Percentiles rank a stretch among this genome's conserved stretches.
Conservation (phyloP, 2,797 vertebrate genomes). For the Sebastes iracundus region DNA sequence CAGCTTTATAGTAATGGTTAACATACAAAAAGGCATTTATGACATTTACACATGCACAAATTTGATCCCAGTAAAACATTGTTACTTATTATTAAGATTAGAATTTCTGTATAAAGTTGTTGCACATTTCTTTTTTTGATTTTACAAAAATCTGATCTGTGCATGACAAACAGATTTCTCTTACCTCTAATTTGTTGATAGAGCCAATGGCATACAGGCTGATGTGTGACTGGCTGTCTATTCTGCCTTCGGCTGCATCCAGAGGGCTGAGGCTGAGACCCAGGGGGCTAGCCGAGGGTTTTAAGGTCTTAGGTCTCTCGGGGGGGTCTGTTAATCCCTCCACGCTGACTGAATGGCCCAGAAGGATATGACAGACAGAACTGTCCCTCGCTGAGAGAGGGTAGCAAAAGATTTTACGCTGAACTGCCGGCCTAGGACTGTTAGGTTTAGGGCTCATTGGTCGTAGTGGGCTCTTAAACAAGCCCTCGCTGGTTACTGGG, state of each 20-base stretch:
- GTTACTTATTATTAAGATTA: not conserved
- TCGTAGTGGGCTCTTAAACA: slow-evolving; percentile 80
- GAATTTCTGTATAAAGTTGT: not conserved
- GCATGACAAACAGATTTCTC: slow-evolving; percentile 3
- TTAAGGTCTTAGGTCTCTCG: slow-evolving; percentile 83
- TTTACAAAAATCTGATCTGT: not conserved
- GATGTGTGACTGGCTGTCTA: slow-evolving; percentile 78
- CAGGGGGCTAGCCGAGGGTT: slow-evolving; percentile 81
- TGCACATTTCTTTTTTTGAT: not conserved
- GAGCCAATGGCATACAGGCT: slow-evolving; percentile 78
- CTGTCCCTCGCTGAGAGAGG: slow-evolving; percentile 70
- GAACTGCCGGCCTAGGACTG: slow-evolving; percentile 79
- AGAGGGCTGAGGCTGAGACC: slow-evolving; percentile 77
- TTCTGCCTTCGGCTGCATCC: slow-evolving; percentile 72
- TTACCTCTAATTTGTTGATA: slow-evolving; percentile 86
- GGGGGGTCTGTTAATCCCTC: slow-evolving; percentile 79
- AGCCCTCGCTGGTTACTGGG: slow-evolving; percentile 48
- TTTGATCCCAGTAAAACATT: not conserved
- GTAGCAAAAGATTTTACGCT: slow-evolving; percentile 76
- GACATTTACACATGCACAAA: not conserved
- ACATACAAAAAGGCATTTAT: slow-evolving; percentile 2
- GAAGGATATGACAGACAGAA: slow-evolving; percentile 81
- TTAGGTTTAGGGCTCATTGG: slow-evolving; percentile 92
- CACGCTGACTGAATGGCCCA: slow-evolving; percentile 77
- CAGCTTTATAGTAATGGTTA: slow-evolving; percentile 14